Evolutionary conservation across 37 sponge, comb jelly and placozoan genomes (phyloP).

Genomic region (Beroe ovata): DNA sequence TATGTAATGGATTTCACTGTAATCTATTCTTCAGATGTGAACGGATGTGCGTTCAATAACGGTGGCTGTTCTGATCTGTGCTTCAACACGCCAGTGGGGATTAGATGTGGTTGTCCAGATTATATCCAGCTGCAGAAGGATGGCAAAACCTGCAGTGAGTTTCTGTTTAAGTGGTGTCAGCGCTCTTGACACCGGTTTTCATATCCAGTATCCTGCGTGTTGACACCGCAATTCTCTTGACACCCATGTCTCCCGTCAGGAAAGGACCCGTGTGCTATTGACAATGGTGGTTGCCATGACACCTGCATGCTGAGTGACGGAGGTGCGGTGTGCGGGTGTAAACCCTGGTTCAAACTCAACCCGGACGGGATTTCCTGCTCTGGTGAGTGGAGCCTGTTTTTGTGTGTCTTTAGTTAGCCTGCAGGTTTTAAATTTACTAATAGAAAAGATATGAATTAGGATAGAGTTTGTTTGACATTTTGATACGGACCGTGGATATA

Average conservation of each 20-base stretch:
- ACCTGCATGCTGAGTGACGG: neutral
- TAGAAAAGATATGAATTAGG: no score
- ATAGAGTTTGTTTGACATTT: no score
- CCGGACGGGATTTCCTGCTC: neutral
- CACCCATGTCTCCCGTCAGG: neutral
- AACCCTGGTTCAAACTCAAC: constrained; percentile 32
- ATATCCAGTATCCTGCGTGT: no score
- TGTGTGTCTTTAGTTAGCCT: no score
- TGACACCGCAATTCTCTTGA: neutral
- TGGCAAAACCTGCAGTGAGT: constrained; percentile 56
- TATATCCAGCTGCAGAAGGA: constrained; percentile 6
- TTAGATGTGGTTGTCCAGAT: constrained; percentile 34
- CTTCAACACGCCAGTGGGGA: constrained; percentile 51
- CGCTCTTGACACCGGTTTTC: no score
- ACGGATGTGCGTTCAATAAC: constrained; percentile 46
- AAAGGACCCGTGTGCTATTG: neutral
- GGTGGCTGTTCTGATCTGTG: constrained; percentile 59
- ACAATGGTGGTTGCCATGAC: neutral
- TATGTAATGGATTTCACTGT: no score
- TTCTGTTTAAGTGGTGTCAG: neutral
- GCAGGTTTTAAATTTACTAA: no score
- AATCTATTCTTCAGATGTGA: constrained; percentile 19
- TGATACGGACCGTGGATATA: no score
- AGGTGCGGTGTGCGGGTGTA: constrained; percentile 16
- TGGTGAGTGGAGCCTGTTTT: no score